These are phyloP conservation scores for Girardinus metallicus DNA, from an alignment of 2,797 vertebrate species.

Conservation along the genomic window DNA sequence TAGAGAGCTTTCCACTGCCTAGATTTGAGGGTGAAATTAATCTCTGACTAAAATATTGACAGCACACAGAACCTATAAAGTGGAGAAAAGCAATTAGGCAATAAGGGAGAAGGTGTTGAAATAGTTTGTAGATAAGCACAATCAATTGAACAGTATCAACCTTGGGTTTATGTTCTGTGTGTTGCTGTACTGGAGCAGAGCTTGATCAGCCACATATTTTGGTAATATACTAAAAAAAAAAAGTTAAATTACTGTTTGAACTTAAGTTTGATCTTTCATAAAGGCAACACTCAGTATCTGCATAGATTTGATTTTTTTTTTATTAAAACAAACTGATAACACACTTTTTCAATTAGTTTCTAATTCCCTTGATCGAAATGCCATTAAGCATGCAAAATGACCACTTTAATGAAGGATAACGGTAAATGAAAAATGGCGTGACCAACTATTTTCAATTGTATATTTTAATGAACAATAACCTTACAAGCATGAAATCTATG, in stretches of 20 bases:
- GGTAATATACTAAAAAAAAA: conserved; percentile 13
- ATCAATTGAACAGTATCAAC: conserved; percentile 70
- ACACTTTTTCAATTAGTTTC: conserved; percentile 38
- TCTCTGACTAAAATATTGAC: conserved; percentile 81
- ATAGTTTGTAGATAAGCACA: conserved; percentile 63
- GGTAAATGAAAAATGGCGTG: conserved; percentile 14
- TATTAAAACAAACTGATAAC: conserved; percentile 38
- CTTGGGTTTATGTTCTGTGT: conserved; percentile 32
- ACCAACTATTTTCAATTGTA: conserved; percentile 14
- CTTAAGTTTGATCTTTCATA: conserved; percentile 62
- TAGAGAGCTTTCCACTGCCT: conserved; percentile 67
- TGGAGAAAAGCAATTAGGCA: conserved; percentile 68
- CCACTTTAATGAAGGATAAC: conserved; percentile 26
- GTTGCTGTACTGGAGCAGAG: conserved; percentile 24
- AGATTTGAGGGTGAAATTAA: conserved; percentile 76
- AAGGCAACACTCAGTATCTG: conserved; percentile 50
- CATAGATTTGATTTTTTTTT: conserved; percentile 30
- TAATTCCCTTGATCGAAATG: conserved; percentile 53
- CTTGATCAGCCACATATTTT: conserved; percentile 38
- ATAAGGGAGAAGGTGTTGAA: conserved; percentile 43
- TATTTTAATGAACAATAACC: conserved; percentile 21
- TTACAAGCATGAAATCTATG: conserved; percentile 2
- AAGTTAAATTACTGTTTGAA: conserved; percentile 38
- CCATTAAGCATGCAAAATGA: conserved; percentile 32
- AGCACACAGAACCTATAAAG: conserved; percentile 63